phyloP scores from a whole-genome alignment of 2,113 vertebrate genomes.

The Forbesichthys agassizii region DNA sequence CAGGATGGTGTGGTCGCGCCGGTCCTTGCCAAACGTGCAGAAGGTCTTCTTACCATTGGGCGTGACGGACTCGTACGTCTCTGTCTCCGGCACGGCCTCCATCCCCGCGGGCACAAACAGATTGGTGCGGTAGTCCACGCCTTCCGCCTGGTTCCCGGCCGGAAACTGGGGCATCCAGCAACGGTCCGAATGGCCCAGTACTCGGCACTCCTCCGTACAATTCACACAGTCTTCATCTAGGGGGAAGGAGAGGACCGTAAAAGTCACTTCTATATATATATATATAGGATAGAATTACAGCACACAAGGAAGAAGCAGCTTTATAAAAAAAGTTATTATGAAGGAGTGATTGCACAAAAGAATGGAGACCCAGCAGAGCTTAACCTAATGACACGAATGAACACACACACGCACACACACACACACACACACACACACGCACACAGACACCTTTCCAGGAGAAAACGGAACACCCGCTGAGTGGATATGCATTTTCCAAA shows the following conservation, averaged over 20 bases:
- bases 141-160: slow-evolving; percentile 89
- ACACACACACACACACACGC: slow-evolving; percentile 21
- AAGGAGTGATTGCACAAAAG: slow-evolving; percentile 34
- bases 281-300: slow-evolving; percentile 12
- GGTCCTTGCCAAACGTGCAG: slow-evolving; percentile 99
- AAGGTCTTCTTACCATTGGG: slow-evolving; percentile 98
- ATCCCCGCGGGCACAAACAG: slow-evolving; percentile 95
- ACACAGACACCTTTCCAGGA: slow-evolving; percentile 46
- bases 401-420: slow-evolving; percentile 54
- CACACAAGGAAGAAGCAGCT: slow-evolving; percentile 19
- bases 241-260: slow-evolving; percentile 60
- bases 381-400: slow-evolving; percentile 15
- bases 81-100: slow-evolving; percentile 91
- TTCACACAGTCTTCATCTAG: slow-evolving; percentile 98
- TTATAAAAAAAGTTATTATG: slow-evolving; percentile 25
- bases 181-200: slow-evolving; percentile 98
- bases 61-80: slow-evolving; percentile 94
- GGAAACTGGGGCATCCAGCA: slow-evolving; percentile 99
- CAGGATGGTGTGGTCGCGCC: slow-evolving; percentile 97
- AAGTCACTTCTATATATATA: slow-evolving; percentile 14
- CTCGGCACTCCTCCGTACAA: slow-evolving; percentile 98
- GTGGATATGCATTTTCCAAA: slow-evolving; percentile 61
- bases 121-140: slow-evolving; percentile 98
- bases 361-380: slow-evolving; percentile 20
- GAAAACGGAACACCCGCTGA: slow-evolving; percentile 69